Evolutionary conservation across 2,888 invertebrate species (phyloP), one percentile per base, ranked within the genome.

Genomic region (Drosophila algonquin): DNA sequence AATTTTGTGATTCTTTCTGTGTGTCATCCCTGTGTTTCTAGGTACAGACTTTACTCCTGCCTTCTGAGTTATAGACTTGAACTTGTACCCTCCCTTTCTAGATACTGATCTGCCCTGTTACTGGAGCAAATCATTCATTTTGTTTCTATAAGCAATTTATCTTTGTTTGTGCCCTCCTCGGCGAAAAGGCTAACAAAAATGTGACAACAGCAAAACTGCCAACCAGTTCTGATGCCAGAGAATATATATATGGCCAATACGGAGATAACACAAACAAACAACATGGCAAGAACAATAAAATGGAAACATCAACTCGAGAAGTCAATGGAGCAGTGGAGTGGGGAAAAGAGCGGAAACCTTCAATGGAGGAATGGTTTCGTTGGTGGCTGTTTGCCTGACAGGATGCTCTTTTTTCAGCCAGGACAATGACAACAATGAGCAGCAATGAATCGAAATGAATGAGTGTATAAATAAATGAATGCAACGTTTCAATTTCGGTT

Each of bases 401-500:
- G 14, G 40, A 40, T 58, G 18, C n/a, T 48, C 54, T 51, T 69
- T 54, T 55, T 45, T 18, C 40, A 45, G 44, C 8, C n/a, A 24
- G 53, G 55, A 62, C 76, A 77, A 73, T 63, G 67, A 59, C 64
- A 76, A 75, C 71, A 73, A 79, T 77, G 63, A 79, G 72, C 55
- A 74, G 70, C 79, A 72, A 79, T 72, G 69, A 73, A 75, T 63
- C 55, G 60, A 59, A 70, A 70, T 57, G 64, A 68, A 69, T 74
- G 69, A 60, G 69, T 73, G 59, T 59, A 68, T 73, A 56, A 73
- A 73, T 73, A 62, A 73, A 73, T 68, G 59, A 69, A 46, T 69
- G 74, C 63, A 73, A 57, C 63, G 69, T 53, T 63, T 74, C 69
- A 59, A 69, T 73, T 72, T 55, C 52, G 46, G 30, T 47, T 68